These are phyloP conservation scores for Esox lucius DNA, from an alignment of 2,797 vertebrate species.

Conservation along the genomic window DNA sequence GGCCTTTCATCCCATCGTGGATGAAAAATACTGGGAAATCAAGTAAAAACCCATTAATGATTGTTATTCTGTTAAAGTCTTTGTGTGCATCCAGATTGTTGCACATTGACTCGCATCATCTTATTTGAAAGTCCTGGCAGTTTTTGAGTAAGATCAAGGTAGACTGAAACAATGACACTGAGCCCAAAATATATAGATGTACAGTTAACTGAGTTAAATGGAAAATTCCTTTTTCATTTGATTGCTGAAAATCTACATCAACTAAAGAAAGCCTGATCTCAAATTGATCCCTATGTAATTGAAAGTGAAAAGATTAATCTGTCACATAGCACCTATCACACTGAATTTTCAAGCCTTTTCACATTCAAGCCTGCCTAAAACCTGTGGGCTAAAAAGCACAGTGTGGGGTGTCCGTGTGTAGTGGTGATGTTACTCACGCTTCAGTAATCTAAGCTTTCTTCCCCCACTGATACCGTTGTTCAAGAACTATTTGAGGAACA, in stretches of 20 bases:
- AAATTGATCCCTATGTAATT: background rate
- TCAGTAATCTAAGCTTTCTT: slow-evolving; percentile 75
- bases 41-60: background rate
- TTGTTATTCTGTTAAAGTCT: background rate
- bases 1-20: background rate
- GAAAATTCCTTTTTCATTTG: background rate
- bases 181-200: background rate
- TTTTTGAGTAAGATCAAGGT: background rate
- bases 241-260: background rate
- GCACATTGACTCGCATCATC: slow-evolving; percentile 12
- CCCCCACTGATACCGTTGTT: slow-evolving; percentile 38
- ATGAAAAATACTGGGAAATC: background rate
- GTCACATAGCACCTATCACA: slow-evolving; percentile 1
- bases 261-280: background rate
- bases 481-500: slow-evolving; percentile 55
- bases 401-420: slow-evolving; percentile 68
- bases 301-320: background rate
- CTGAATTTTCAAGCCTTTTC: background rate
- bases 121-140: background rate
- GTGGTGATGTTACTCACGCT: slow-evolving; percentile 60
- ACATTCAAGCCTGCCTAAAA: slow-evolving; percentile 20
- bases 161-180: background rate
- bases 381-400: slow-evolving; percentile 41
- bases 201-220: too few species aligned
- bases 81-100: slow-evolving; percentile 9